phyloP scores from a whole-genome alignment of 2,888 invertebrate genomes.

The Alviniconcha strummeri region DNA sequence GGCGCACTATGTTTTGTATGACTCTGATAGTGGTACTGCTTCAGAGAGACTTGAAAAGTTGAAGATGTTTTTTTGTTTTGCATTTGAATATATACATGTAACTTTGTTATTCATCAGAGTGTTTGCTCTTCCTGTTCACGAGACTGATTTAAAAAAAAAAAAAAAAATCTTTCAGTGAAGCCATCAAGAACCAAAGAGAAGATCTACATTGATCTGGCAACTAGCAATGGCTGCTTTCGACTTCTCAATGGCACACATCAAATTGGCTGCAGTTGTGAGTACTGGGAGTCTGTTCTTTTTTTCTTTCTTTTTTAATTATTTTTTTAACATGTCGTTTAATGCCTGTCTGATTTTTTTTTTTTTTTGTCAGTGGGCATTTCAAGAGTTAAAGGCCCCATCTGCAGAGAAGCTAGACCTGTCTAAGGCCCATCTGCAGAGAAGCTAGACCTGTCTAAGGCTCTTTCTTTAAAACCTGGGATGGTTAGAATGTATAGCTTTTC shows the following conservation, averaged over 20 bases:
- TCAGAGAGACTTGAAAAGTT: too few relatives aligned
- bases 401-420: too few relatives aligned
- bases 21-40: too few relatives aligned
- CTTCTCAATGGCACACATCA: conserved; percentile 95
- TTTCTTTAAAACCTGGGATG: too few relatives aligned
- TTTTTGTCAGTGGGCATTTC: neutral
- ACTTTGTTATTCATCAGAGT: neutral
- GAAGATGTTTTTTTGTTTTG: too few relatives aligned
- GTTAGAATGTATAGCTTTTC: too few relatives aligned
- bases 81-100: too few relatives aligned
- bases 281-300: neutral
- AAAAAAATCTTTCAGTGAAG: conserved; percentile 43
- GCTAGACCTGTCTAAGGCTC: too few relatives aligned
- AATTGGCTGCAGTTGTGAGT: conserved; percentile 91
- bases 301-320: neutral
- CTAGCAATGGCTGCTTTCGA: conserved; percentile 82
- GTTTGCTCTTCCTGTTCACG: neutral
- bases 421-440: too few relatives aligned
- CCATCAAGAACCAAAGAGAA: conserved; percentile 57
- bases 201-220: conserved; percentile 58
- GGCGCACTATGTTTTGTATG: too few relatives aligned
- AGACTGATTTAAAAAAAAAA: neutral
- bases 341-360: neutral
- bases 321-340: neutral
- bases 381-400: neutral